phyloP scores from a whole-genome alignment of 2,888 invertebrate genomes.

The Lamproptera curius region DNA sequence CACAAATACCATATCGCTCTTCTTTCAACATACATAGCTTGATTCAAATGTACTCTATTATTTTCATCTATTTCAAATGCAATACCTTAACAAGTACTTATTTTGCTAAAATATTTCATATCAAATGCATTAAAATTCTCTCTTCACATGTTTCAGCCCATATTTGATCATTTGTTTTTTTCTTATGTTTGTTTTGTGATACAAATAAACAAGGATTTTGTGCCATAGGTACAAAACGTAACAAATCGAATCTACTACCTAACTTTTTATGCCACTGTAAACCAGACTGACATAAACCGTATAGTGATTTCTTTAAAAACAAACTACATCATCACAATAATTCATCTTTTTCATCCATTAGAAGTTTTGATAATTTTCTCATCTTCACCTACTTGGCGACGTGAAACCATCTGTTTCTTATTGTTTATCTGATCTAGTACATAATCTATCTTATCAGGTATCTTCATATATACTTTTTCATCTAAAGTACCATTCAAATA shows the following conservation, averaged over 20 bases:
- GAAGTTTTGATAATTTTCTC: no score
- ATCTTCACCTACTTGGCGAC: no score
- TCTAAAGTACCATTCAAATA: constrained; percentile 24
- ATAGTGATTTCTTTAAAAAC: constrained; percentile 20
- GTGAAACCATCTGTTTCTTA: no score
- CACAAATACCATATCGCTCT: constrained; percentile 17
- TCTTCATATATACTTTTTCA: constrained; percentile 24
- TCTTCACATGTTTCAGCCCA: constrained; percentile 10
- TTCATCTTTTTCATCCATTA: constrained; percentile 10
- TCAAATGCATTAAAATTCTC: no score
- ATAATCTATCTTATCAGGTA: constrained; percentile 17
- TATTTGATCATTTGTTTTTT: no score
- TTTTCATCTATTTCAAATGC: constrained; percentile 15
- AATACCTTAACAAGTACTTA: no score
- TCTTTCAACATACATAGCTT: constrained; percentile 6
- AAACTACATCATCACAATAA: constrained; percentile 18
- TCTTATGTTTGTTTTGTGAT: constrained; percentile 7
- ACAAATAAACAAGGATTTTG: constrained; percentile 23
- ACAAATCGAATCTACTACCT: constrained; percentile 14
- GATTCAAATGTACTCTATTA: constrained; percentile 12
- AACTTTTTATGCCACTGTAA: constrained; percentile 25
- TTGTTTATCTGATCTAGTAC: no score
- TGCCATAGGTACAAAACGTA: constrained; percentile 23
- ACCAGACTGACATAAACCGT: no score
- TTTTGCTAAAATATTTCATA: no score